phyloP scores from a whole-genome alignment of 1,140 invertebrate species.

The Acromyrmex heyeri region DNA sequence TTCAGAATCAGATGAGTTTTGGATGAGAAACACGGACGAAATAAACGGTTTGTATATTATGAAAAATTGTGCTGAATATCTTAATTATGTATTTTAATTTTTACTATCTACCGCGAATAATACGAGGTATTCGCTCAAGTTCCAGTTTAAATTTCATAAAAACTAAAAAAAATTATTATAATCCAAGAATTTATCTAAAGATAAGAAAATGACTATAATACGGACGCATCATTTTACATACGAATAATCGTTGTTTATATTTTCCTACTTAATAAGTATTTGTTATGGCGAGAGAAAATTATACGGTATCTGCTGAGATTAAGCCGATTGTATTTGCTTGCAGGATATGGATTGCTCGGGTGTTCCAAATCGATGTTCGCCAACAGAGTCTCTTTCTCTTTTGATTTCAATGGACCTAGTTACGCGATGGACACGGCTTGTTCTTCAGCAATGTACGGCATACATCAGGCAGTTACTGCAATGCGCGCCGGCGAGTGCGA shows the following conservation, averaged over 20 bases:
- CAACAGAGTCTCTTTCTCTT: conserved; percentile 98
- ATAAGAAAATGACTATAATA: neutral
- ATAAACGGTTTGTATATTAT: conserved; percentile 89
- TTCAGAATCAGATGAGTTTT: conserved; percentile 95
- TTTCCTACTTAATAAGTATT: neutral
- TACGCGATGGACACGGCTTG: conserved; percentile 98
- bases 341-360: conserved; percentile 95
- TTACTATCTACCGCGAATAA: neutral
- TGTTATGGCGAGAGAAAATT: neutral
- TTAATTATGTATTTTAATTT: neutral
- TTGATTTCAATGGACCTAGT: conserved; percentile 97
- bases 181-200: too few species aligned
- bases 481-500: conserved; percentile 96
- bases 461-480: conserved; percentile 94
- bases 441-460: conserved; percentile 95
- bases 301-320: neutral
- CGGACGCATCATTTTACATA: neutral
- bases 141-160: neutral
- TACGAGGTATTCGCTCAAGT: neutral
- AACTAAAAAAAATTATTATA: neutral
- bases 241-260: neutral
- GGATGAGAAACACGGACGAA: conserved; percentile 91
- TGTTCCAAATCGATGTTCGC: conserved; percentile 98
- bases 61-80: neutral
- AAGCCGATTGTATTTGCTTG: neutral